Percentiles rank a stretch among this genome's conserved stretches.
These are phyloP conservation scores for Cebidichthys violaceus DNA, from an alignment of 2,113 vertebrate species.

Conservation along the genomic window DNA sequence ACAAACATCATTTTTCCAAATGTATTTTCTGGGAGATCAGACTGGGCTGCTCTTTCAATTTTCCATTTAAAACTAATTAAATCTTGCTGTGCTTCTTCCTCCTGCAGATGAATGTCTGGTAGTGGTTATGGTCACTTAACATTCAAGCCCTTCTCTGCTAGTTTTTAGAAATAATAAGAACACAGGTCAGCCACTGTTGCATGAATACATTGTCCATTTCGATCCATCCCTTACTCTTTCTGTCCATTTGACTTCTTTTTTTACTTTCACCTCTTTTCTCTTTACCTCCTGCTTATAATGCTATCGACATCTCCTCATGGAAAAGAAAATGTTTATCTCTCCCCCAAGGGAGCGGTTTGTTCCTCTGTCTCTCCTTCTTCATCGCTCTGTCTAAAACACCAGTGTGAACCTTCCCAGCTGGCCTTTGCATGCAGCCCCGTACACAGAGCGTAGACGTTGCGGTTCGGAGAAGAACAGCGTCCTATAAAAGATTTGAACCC, in stretches of 20 bases:
- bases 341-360: slow-evolving; percentile 60
- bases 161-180: slow-evolving; percentile 18
- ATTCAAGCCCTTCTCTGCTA: slow-evolving; percentile 25
- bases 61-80: slow-evolving; percentile 13
- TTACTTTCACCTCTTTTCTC: slow-evolving; percentile 13
- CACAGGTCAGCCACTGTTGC: slow-evolving; percentile 12
- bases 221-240: slow-evolving; percentile 8
- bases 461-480: slow-evolving; percentile 42
- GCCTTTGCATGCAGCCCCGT: slow-evolving; percentile 4
- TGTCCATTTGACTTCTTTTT: slow-evolving; percentile 24
- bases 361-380: slow-evolving; percentile 45
- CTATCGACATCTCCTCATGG: slow-evolving; percentile 55
- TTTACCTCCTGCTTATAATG: slow-evolving; percentile 29
- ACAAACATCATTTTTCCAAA: background rate
- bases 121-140: slow-evolving; percentile 19
- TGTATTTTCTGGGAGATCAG: background rate
- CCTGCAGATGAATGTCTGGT: slow-evolving; percentile 21
- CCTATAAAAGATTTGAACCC: slow-evolving; percentile 38
- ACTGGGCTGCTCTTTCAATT: background rate
- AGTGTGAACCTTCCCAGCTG: slow-evolving; percentile 70
- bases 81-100: background rate
- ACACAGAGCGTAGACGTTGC: slow-evolving; percentile 26
- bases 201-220: slow-evolving; percentile 32
- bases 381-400: slow-evolving; percentile 64
- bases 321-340: slow-evolving; percentile 80